Percentiles rank a stretch among this genome's conserved stretches.
Conservation (phyloP, 2,113 vertebrate genomes). For the Petrocephalus microphthalmus region DNA sequence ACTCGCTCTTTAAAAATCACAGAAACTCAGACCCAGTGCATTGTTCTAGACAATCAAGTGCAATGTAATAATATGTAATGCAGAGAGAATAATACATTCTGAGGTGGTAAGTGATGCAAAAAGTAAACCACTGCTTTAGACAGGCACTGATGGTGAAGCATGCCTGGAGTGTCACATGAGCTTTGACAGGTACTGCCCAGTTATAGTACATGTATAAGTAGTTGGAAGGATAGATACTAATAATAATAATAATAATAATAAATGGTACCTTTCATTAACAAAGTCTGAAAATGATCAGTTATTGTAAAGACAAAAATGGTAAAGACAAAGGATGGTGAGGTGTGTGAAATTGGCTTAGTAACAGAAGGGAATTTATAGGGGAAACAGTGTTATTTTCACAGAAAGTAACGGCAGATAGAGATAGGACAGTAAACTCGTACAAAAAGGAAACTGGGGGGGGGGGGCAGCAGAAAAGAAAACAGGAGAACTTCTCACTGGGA, state of each 20-base stretch:
- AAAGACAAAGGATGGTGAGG: not conserved
- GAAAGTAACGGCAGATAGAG: not conserved
- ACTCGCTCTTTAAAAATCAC: not conserved
- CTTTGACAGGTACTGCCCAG: not conserved
- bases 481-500: not conserved
- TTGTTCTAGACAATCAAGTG: not conserved
- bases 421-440: not conserved
- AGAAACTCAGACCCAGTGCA: not conserved
- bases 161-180: not conserved
- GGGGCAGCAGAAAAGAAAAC: not conserved
- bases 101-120: not conserved
- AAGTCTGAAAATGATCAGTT: not conserved
- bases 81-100: not conserved
- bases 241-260: not conserved
- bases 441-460: not conserved
- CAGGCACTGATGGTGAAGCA: not conserved
- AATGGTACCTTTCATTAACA: not conserved
- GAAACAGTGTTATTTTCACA: not conserved
- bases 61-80: not conserved
- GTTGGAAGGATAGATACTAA: not conserved
- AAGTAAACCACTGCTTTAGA: not conserved
- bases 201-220: not conserved
- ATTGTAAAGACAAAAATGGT: not conserved
- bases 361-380: not conserved
- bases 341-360: not conserved